Conservation (phyloP, 2,888 invertebrate genomes). For the Macaria liturata region DNA sequence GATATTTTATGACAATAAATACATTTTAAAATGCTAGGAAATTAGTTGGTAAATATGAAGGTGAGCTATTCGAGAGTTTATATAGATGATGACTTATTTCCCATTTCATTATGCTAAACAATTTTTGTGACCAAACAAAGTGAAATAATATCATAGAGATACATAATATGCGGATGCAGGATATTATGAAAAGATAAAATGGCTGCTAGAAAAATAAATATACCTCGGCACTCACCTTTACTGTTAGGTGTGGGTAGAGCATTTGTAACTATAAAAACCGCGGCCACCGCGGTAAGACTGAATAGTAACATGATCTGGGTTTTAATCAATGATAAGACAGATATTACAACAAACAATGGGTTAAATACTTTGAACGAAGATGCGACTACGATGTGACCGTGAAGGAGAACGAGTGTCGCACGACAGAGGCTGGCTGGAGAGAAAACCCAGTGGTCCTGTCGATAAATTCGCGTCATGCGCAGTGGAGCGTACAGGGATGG, state of each 20-base stretch:
- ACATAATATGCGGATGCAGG: conserved; percentile 1
- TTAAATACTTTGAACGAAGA: conserved; percentile 38
- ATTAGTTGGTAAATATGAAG: too few relatives aligned
- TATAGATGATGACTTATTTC: too few relatives aligned
- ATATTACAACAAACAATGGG: conserved; percentile 34
- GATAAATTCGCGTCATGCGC: conserved; percentile 81
- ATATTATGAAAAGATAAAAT: conserved; percentile 13
- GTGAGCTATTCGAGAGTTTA: too few relatives aligned
- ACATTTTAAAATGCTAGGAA: too few relatives aligned
- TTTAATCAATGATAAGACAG: conserved; percentile 30
- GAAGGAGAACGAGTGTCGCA: conserved; percentile 68
- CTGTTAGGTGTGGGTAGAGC: conserved; percentile 71
- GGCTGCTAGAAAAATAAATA: conserved; percentile 6
- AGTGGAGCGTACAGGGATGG: conserved; percentile 64
- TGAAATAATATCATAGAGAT: too few relatives aligned
- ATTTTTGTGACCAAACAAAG: too few relatives aligned
- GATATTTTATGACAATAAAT: too few relatives aligned
- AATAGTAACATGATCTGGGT: conserved; percentile 61
- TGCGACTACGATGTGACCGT: conserved; percentile 60
- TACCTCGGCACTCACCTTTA: conserved; percentile 57
- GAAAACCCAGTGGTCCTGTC: conserved; percentile 67
- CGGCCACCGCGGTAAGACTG: conserved; percentile 70
- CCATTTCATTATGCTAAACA: too few relatives aligned
- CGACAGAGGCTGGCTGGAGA: conserved; percentile 58
- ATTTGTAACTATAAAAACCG: conserved; percentile 63